These are phyloP conservation scores for Morone saxatilis DNA, from an alignment of 2,113 vertebrate species.

Conservation along the genomic window DNA sequence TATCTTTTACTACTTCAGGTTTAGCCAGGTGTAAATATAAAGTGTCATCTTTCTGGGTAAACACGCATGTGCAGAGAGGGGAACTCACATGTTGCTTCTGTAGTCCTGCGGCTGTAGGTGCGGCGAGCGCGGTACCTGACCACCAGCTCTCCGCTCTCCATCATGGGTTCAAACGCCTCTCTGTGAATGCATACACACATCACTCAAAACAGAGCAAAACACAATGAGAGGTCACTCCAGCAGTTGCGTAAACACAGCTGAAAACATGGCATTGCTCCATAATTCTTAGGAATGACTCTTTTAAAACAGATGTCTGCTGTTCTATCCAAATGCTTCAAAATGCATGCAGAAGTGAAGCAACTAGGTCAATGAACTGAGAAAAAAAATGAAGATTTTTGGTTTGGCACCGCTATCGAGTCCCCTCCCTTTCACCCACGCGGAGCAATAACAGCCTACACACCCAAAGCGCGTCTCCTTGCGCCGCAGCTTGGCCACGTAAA, in stretches of 20 bases:
- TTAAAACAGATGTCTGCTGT: conserved; percentile 31
- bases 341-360: conserved; percentile 24
- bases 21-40: neutral
- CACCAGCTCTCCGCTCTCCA: conserved; percentile 92
- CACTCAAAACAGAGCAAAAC: neutral
- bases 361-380: conserved; percentile 26
- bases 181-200: conserved; percentile 68
- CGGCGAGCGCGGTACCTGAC: conserved; percentile 91
- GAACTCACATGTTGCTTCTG: conserved; percentile 91
- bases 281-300: conserved; percentile 4
- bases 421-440: conserved; percentile 53
- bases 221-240: conserved; percentile 14
- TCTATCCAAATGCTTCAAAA: conserved; percentile 17
- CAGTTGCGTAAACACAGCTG: conserved; percentile 40
- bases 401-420: conserved; percentile 43
- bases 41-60: conserved; percentile 3
- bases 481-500: conserved; percentile 88
- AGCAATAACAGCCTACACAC: conserved; percentile 75
- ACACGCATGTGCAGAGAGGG: neutral
- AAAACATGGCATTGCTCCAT: neutral
- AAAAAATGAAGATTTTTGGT: conserved; percentile 26
- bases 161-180: conserved; percentile 91
- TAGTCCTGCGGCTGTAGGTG: conserved; percentile 92
- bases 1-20: neutral
- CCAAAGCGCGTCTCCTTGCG: conserved; percentile 93